A percentile compares a stretch with the other conserved stretches of the same genome.
Conservation (phyloP, 1,140 invertebrate species). For the Propsilocerus akamusi region DNA sequence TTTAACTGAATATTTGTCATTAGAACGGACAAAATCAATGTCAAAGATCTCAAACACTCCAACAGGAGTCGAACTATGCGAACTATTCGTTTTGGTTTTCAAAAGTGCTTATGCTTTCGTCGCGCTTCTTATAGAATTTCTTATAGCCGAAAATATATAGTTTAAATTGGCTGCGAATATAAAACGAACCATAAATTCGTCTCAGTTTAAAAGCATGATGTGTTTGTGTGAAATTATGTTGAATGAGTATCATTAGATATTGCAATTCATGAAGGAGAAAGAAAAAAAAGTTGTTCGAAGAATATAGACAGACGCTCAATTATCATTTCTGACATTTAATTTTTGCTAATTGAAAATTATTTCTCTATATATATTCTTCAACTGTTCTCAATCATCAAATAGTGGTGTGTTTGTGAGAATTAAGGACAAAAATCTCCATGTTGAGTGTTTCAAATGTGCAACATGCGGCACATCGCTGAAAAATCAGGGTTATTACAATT, state of each 20-base stretch:
- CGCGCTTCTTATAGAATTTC: too few relatives aligned
- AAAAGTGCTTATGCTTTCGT: not conserved
- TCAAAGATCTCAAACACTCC: too few relatives aligned
- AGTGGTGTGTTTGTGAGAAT: conserved; percentile 92
- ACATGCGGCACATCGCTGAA: conserved; percentile 88
- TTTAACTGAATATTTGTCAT: too few relatives aligned
- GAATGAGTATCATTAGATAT: too few relatives aligned
- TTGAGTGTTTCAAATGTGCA: conserved; percentile 92
- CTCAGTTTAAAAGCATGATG: not conserved
- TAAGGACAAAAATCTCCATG: conserved; percentile 89
- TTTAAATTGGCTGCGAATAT: not conserved
- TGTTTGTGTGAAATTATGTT: too few relatives aligned
- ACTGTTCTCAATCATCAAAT: conserved; percentile 13
- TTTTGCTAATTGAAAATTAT: too few relatives aligned
- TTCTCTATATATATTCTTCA: conserved; percentile 7
- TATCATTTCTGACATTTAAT: too few relatives aligned
- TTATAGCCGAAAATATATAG: too few relatives aligned
- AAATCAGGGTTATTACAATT: conserved; percentile 91
- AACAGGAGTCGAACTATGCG: not conserved
- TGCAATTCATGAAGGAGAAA: too few relatives aligned
- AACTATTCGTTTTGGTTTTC: not conserved
- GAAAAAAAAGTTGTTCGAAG: too few relatives aligned
- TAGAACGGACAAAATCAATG: too few relatives aligned
- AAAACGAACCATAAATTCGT: not conserved
- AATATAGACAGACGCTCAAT: too few relatives aligned